Conservation (phyloP, 2,113 vertebrate genomes). For the Quiscalus mexicanus region DNA sequence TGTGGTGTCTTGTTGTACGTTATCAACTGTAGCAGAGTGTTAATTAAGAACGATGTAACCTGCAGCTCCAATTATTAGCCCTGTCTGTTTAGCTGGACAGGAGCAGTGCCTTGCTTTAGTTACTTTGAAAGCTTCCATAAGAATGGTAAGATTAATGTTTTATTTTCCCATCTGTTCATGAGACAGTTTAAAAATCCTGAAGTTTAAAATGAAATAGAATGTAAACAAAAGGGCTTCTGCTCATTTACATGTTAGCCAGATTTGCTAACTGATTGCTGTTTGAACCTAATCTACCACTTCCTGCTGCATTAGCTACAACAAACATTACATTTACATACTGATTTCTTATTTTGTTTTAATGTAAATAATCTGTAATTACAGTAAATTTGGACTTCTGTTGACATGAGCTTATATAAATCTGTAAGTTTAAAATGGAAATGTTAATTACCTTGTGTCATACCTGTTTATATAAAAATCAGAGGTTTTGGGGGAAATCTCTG, state of each 20-base stretch:
- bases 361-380: slow-evolving; percentile 99
- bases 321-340: slow-evolving; percentile 99
- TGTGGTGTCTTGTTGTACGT: slow-evolving; percentile 56
- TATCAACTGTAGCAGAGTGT: slow-evolving; percentile 78
- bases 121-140: slow-evolving; percentile 66
- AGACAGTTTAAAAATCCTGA: slow-evolving; percentile 79
- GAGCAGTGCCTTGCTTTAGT: slow-evolving; percentile 69
- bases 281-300: slow-evolving; percentile 85
- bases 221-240: slow-evolving; percentile 77
- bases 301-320: slow-evolving; percentile 98
- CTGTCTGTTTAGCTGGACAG: slow-evolving; percentile 74
- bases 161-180: slow-evolving; percentile 75
- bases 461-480: slow-evolving; percentile 82
- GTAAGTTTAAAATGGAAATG: slow-evolving; percentile 94
- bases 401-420: slow-evolving; percentile 96
- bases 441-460: slow-evolving; percentile 91
- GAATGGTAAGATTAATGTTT: slow-evolving; percentile 76
- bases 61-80: slow-evolving; percentile 66
- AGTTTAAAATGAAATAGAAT: slow-evolving; percentile 78
- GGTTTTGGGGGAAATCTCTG: slow-evolving; percentile 21
- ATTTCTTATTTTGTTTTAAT: slow-evolving; percentile 99
- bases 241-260: slow-evolving; percentile 83
- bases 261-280: slow-evolving; percentile 83
- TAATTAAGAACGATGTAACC: slow-evolving; percentile 77
- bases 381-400: slow-evolving; percentile 99